Evolutionary conservation across 1,140 invertebrate species (phyloP), one percentile per base, ranked within the genome.

Genomic region (Coelopa frigida): DNA sequence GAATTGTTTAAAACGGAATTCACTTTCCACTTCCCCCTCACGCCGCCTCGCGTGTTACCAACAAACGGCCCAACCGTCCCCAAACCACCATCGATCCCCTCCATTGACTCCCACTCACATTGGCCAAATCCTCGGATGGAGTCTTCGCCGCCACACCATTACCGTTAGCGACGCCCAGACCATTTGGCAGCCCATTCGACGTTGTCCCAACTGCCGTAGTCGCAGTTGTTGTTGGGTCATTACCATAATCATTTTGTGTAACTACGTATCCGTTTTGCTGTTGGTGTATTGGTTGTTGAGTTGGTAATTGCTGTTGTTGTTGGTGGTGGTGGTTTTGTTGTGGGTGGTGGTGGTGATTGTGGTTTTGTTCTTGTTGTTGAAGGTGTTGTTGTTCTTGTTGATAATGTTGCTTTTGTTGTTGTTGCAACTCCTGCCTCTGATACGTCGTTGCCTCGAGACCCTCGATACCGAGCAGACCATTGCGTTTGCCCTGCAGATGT

Each of bases 121-220:
- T 60, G 24, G 62, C 62, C 46, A 66, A 53, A 51, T 66, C 62
- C 52, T 57, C 54, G 36, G 57, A 61, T 42, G 62, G 62, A 31
- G 62, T 66, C 44, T 62, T 66, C 17, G 54, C 58, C 17, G 65
- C 58, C 38, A 61, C 56, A 49, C 55, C 51, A 44, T 56, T 65
- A 43, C 46, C 46, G 20, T 32, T 40, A 21, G 17, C 24, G 6
- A 17, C 18, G 24, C 48, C 45, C 35, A 44, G 4, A n/a, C n/a
- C n/a, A n/a, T n/a, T n/a, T n/a, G 40, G 26, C 21, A 31, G 36
- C 14, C 33, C 43, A 48, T 46, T 37, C n/a, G n/a, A n/a, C n/a
- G n/a, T n/a, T n/a, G n/a, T n/a, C n/a, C n/a, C n/a, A n/a, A n/a
- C n/a, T n/a, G n/a, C n/a, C n/a, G n/a, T n/a, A n/a, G n/a, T n/a